Base-by-base conservation (phyloP, 1,140 invertebrate genomes). In the Neodiprion fabricii region DNA sequence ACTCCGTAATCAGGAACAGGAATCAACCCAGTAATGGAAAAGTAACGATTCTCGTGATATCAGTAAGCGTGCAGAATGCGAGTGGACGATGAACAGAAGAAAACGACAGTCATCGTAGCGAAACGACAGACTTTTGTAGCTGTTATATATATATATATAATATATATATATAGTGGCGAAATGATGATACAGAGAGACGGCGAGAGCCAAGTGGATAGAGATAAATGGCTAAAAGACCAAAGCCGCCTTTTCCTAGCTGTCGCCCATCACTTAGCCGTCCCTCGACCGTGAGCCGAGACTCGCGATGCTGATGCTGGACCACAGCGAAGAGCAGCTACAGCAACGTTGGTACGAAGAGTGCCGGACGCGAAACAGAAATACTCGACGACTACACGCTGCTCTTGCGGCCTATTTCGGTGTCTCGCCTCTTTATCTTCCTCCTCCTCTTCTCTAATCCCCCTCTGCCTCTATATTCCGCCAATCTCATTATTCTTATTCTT, bases 291-390 rank as follows among this genome's bases (percentile, higher is more conserved):
- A 61, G 53, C 53, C 28, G 28, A 40, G 28, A 40, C 28, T 40
- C 5, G 28, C 5, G 28, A 40, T 61, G 28, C 28, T 40, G 28
- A 40, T 40, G 53, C 53, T 61, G 53, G 53, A 61, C 53, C 53
- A 17, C 53, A 17, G 53, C 53, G 53, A 40, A 40, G 28, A 40
- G 28, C 1, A 40, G 28, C 5, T 3, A 5, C 1, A 40, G 28
- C 5, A 40, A 5, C 28, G 28, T 40, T 5, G 28, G 28, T 40
- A 40, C 28, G 28, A 40, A 40, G 28, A 61, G 53, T 61, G 53
- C 53, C 53, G 53, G 53, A 61, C 53, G 53, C 53, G 53, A 61
- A 61, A 61, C 53, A 61, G 53, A 61, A 61, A 61, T 61, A 61
- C 53, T 61, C 53, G 53, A 61, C 53, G 11, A 61, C 53, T 40